phyloP scores from a whole-genome alignment of 2,797 vertebrate genomes.

The Leontopithecus rosalia region DNA sequence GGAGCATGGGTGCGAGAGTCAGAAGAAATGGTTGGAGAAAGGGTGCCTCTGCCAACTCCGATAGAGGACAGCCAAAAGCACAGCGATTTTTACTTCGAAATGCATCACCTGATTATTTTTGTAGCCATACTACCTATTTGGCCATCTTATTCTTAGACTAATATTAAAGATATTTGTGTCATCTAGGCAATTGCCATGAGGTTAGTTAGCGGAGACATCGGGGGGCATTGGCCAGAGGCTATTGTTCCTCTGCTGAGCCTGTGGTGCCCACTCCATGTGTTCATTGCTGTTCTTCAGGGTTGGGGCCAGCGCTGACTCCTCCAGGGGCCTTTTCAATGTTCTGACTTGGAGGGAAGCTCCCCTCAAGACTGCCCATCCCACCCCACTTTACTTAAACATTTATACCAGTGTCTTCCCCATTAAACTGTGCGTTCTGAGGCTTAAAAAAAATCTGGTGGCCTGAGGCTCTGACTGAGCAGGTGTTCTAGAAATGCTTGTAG shows the following conservation, averaged over 20 bases:
- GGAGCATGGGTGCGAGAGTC: background rate
- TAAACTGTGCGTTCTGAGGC: background rate
- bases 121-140: background rate
- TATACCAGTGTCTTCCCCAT: background rate
- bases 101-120: background rate
- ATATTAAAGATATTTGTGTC: background rate
- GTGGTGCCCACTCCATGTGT: background rate
- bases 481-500: background rate
- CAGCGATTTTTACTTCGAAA: background rate
- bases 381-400: background rate
- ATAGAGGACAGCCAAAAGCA: background rate
- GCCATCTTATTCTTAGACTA: background rate
- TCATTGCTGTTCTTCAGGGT: background rate
- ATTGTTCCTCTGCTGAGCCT: background rate
- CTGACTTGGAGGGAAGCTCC: background rate
- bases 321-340: background rate
- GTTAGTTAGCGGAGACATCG: background rate
- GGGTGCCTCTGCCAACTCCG: background rate
- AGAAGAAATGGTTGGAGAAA: background rate
- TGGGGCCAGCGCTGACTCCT: background rate
- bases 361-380: too few relatives aligned
- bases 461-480: background rate
- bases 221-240: background rate
- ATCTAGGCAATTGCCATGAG: background rate
- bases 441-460: background rate